Conservation (phyloP, 2,888 invertebrate genomes). For the Antitype chi region DNA sequence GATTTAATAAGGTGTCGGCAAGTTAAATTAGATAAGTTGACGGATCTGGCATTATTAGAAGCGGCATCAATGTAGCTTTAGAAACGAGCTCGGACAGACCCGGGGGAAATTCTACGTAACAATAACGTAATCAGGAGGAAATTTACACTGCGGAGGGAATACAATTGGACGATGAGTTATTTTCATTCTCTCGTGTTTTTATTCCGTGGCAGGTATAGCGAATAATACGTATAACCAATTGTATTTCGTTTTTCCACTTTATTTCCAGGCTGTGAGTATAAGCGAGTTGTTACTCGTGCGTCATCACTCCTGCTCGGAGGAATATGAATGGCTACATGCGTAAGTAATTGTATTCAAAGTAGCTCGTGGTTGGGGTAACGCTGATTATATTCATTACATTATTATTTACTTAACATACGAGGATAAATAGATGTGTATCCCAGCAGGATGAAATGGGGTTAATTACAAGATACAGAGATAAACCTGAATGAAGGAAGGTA, state of each 20-base stretch:
- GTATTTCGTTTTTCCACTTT: slow-evolving; percentile 41
- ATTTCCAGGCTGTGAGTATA: slow-evolving; percentile 26
- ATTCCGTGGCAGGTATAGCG: slow-evolving; percentile 22
- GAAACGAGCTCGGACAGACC: slow-evolving; percentile 64
- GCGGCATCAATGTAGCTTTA: slow-evolving; percentile 60
- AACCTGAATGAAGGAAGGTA: not conserved
- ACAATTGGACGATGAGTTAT: slow-evolving; percentile 52
- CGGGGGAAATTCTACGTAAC: slow-evolving; percentile 72
- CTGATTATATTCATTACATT: slow-evolving; percentile 44
- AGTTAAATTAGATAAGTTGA: slow-evolving; percentile 74
- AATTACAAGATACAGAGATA: not conserved
- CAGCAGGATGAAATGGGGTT: not conserved
- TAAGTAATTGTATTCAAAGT: slow-evolving; percentile 59
- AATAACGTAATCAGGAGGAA: slow-evolving; percentile 63
- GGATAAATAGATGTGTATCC: slow-evolving; percentile 13
- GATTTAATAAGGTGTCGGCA: slow-evolving; percentile 64
- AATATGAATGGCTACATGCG: slow-evolving; percentile 51
- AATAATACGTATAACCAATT: slow-evolving; percentile 29
- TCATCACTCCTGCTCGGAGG: slow-evolving; percentile 40
- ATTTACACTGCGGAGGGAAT: slow-evolving; percentile 52
- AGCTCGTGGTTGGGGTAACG: slow-evolving; percentile 28
- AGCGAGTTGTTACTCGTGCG: slow-evolving; percentile 46
- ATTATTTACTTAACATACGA: slow-evolving; percentile 39
- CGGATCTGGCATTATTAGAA: slow-evolving; percentile 61
- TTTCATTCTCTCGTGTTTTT: slow-evolving; percentile 50